A percentile compares a stretch with the other conserved stretches of the same genome.
phyloP scores from a whole-genome alignment of 2,888 invertebrate genomes.

The Scaptomyza caliginosa region DNA sequence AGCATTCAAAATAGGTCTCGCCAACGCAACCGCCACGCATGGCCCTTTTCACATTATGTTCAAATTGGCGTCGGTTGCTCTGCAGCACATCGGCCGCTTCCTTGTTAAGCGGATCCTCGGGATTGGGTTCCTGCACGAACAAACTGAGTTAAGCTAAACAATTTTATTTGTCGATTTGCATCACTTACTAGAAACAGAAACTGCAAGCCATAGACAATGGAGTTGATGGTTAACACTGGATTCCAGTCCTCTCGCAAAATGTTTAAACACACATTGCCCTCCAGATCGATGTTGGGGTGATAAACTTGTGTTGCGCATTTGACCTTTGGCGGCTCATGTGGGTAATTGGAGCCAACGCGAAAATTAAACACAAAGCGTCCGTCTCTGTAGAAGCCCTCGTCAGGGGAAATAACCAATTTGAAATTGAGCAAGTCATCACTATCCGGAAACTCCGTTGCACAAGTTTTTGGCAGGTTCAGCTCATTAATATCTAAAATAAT shows the following conservation, averaged over 20 bases:
- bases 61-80: slow-evolving; percentile 96
- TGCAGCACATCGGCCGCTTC: slow-evolving; percentile 99
- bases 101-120: slow-evolving; percentile 99
- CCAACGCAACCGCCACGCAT: slow-evolving; percentile 98
- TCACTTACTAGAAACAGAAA: slow-evolving; percentile 94
- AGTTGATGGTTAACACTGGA: slow-evolving; percentile 98
- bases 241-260: slow-evolving; percentile 99
- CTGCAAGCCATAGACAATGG: slow-evolving; percentile 98
- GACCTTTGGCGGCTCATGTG: slow-evolving; percentile 99
- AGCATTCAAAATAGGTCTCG: slow-evolving; percentile 96
- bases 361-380: slow-evolving; percentile 98
- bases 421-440: slow-evolving; percentile 98
- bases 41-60: slow-evolving; percentile 97
- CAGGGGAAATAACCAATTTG: slow-evolving; percentile 97
- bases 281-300: slow-evolving; percentile 99
- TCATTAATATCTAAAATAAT: slow-evolving; percentile 94
- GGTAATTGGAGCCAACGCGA: slow-evolving; percentile 95
- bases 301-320: slow-evolving; percentile 99
- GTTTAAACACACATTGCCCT: slow-evolving; percentile 98
- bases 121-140: slow-evolving; percentile 95
- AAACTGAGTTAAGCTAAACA: neutral
- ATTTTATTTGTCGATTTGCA: neutral
- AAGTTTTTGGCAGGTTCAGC: slow-evolving; percentile 98
- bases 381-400: slow-evolving; percentile 98
- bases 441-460: slow-evolving; percentile 97